phyloP scores from a whole-genome alignment of 2,888 invertebrate genomes.

The Brenthis hecate region DNA sequence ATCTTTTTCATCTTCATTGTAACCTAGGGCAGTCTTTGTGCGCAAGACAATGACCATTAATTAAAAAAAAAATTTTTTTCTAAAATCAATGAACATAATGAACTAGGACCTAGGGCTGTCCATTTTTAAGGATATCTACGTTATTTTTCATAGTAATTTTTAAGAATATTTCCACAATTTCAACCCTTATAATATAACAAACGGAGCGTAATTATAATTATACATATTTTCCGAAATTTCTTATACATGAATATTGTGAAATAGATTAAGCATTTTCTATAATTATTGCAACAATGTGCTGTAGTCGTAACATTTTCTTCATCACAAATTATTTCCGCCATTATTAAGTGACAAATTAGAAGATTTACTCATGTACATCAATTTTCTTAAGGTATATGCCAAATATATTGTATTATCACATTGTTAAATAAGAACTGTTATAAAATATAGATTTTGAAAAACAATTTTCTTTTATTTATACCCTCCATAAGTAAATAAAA shows the following conservation, averaged over 20 bases:
- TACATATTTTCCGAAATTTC: not conserved
- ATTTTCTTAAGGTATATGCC: constrained; percentile 71
- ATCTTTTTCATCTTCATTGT: no score
- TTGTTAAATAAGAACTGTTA: constrained; percentile 79
- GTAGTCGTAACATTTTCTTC: constrained; percentile 16
- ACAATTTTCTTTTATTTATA: constrained; percentile 26
- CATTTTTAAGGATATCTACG: no score
- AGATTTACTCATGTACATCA: constrained; percentile 35
- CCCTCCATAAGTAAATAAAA: not conserved
- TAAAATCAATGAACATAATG: no score
- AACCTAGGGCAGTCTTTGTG: no score
- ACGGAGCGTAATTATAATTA: no score
- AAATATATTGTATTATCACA: constrained; percentile 80
- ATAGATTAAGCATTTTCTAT: not conserved
- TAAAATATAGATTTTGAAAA: constrained; percentile 74
- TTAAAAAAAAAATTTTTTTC: no score
- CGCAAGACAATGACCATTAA: no score
- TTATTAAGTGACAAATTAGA: constrained; percentile 40
- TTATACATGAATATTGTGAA: constrained; percentile 5
- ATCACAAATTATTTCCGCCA: constrained; percentile 51
- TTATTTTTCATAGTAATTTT: no score
- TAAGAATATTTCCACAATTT: no score
- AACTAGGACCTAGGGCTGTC: no score
- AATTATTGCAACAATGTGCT: not conserved
- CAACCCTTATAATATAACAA: no score